These are phyloP conservation scores for Centropus unirufus DNA, from an alignment of 2,113 vertebrate species.

Conservation along the genomic window DNA sequence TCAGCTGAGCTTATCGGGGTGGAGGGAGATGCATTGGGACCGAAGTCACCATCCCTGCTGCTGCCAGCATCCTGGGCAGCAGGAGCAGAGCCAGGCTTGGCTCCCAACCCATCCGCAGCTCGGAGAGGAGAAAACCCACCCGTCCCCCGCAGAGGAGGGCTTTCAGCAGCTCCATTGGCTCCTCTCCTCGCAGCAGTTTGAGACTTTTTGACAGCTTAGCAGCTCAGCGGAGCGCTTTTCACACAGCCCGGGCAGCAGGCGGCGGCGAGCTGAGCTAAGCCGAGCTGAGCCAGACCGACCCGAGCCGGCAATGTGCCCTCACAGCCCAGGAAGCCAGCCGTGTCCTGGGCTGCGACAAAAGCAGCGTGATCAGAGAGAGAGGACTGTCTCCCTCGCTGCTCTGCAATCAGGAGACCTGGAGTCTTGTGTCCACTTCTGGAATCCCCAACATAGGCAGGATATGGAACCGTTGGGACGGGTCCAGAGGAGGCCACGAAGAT, in stretches of 20 bases:
- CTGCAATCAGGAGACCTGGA: no score
- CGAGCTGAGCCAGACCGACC: not conserved
- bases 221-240: not conserved
- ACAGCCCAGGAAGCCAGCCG: no score
- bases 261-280: not conserved
- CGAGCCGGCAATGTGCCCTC: no score
- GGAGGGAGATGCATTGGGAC: not conserved
- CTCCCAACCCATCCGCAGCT: not conserved
- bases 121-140: no score
- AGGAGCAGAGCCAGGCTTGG: not conserved
- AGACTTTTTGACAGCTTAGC: not conserved
- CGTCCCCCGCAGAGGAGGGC: not conserved
- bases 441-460: no score
- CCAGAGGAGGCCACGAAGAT: no score
- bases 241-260: not conserved
- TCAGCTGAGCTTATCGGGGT: rapidly evolving
- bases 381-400: no score
- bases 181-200: not conserved
- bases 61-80: not conserved
- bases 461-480: no score
- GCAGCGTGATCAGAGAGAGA: no score
- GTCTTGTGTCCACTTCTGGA: no score
- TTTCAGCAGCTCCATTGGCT: constrained; percentile 2
- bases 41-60: rapidly evolving
- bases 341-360: no score